Evolutionary conservation across 2,888 invertebrate genomes (phyloP).

Genomic region (Dynastes hyllus): DNA sequence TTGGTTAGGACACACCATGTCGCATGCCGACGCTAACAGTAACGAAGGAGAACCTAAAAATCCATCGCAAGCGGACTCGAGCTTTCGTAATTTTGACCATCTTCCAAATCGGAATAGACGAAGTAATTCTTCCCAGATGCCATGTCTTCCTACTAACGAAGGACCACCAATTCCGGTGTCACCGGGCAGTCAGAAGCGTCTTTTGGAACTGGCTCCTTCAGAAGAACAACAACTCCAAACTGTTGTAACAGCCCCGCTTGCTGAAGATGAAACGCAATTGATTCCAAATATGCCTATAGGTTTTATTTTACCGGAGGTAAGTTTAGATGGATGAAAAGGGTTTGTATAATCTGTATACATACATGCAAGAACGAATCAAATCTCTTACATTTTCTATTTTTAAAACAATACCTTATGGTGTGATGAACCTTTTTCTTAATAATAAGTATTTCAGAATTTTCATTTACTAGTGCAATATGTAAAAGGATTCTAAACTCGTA

Average conservation of each 20-base stretch:
- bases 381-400: not conserved
- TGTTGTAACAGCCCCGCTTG: conserved; percentile 64
- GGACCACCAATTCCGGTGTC: conserved; percentile 66
- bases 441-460: no score
- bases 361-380: conserved; percentile 26
- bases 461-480: no score
- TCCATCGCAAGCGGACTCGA: conserved; percentile 82
- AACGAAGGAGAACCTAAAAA: conserved; percentile 81
- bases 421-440: no score
- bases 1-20: conserved; percentile 90
- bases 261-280: conserved; percentile 69
- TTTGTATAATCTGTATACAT: conserved; percentile 35
- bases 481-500: no score
- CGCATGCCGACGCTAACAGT: conserved; percentile 91
- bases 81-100: conserved; percentile 87
- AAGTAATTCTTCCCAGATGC: conserved; percentile 73
- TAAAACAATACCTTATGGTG: no score
- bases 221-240: conserved; percentile 59
- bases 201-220: conserved; percentile 62
- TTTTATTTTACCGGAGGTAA: conserved; percentile 70
- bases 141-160: conserved; percentile 70
- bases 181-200: conserved; percentile 65
- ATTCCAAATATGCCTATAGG: conserved; percentile 67
- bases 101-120: conserved; percentile 73
- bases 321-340: conserved; percentile 55